Base-by-base conservation (phyloP, 2,113 vertebrate species). In the Rhadina sibilatrix region DNA sequence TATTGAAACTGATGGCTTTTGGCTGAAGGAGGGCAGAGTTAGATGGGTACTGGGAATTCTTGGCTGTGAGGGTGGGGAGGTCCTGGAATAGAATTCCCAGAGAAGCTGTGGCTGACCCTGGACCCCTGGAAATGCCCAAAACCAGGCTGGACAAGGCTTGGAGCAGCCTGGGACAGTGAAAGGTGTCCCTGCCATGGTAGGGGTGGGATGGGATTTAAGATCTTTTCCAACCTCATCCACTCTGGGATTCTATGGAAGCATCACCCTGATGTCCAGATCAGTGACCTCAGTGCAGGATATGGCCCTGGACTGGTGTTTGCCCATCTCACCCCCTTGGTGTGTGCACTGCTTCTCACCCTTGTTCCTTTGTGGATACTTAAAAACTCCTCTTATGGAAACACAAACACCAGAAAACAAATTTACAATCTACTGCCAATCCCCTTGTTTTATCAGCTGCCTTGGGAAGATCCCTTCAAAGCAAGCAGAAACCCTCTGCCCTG, bases 251-350 rank as follows among this genome's bases (percentile, higher is more conserved):
- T 1, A 1, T 25, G 7, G 23, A 61, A 42, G 31, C 6, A 0
- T 15, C 66, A 37, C 53, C 46, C 35, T 31, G 50, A 24, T 56
- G 20, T 23, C 61, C 22, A 4, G 0, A 1, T 1, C 40, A 56
- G 7, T 28, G 0, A 24, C 33, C 52, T 24, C 23, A 71, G 35
- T 0, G 25, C 60, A 66, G 56, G 28, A 8, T 0, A 3, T 1
- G 44, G 56, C 22, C 52, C 60, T 28, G 38, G 17, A 11, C 0
- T 13, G 57, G 31, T 2, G 61, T 18, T 28, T 23, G 30, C 33
- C 59, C 4, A 0, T 11, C 23, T 16, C 60, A 47, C 30, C 14
- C 54, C 80, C 49, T 5, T 13, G 24, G 27, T 47, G 18, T 11
- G 27, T 1, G 5, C 38, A 7, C 20, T 50, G 27, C 44, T 23